These are phyloP conservation scores for Sminthurides aquaticus DNA, from an alignment of 2,888 invertebrate species.

Conservation along the genomic window DNA sequence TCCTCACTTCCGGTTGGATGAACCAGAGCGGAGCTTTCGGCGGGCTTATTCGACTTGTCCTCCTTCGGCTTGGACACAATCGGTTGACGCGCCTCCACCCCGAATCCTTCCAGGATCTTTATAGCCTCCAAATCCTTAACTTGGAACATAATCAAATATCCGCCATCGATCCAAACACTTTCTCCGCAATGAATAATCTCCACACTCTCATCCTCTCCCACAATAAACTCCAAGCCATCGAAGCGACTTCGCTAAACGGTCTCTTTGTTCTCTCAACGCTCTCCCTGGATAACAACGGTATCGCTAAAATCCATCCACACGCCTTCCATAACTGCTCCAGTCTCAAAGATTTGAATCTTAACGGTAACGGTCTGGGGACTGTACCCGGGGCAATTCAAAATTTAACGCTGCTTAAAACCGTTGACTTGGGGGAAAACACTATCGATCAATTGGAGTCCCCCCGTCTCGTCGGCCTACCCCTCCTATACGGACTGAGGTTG, in stretches of 20 bases:
- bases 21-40: constrained; percentile 60
- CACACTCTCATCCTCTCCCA: constrained; percentile 79
- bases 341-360: constrained; percentile 80
- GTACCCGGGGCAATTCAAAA: constrained; percentile 75
- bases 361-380: constrained; percentile 72
- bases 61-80: constrained; percentile 78
- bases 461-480: constrained; percentile 59
- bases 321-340: constrained; percentile 86
- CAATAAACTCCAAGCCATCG: constrained; percentile 75
- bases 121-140: constrained; percentile 76
- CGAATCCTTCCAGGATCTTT: constrained; percentile 74
- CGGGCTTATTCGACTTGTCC: constrained; percentile 77
- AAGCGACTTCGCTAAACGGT: constrained; percentile 78
- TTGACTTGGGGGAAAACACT: constrained; percentile 86
- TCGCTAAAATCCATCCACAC: constrained; percentile 75
- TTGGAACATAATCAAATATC: constrained; percentile 76
- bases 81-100: constrained; percentile 67
- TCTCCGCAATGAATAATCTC: constrained; percentile 83
- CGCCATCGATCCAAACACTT: constrained; percentile 76
- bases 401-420: constrained; percentile 74
- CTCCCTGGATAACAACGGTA: constrained; percentile 75
- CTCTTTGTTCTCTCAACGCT: constrained; percentile 76
- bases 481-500: constrained; percentile 73
- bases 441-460: constrained; percentile 72
- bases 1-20: constrained; percentile 78